Evolutionary conservation across 2,888 invertebrate species (phyloP), one percentile per base, ranked within the genome.

Genomic region (Apamea monoglypha): DNA sequence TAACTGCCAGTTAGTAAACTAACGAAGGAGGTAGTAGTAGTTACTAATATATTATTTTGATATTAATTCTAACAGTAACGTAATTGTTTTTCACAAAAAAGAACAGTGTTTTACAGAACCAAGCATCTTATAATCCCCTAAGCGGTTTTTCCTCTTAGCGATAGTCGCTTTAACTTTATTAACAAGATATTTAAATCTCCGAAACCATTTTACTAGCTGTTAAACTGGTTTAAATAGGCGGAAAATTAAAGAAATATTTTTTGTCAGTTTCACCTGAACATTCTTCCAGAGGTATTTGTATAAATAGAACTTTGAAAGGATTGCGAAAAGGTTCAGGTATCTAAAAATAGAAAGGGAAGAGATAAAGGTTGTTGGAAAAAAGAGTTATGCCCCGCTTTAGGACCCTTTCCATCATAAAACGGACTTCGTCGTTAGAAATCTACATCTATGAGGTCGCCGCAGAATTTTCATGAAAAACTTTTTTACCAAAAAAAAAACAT

Each of bases 231-330:
- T 70, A 78, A 76, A 71, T 47, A 76, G 25, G 40, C 70, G 47
- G 76, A 84, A 85, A 80, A 84, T 80, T 80, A 64, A 67, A 87
- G 66, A 74, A 84, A 29, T 53, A 73, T 70, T 63, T 40, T 66
- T 29, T 1, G 16, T 21, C 32, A 32, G 3, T 64, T 53, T 63
- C 47, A n/a, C 21, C 47, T 47, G 5, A 18, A 64, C 69, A 56
- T 68, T 14, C 68, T 63, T 56, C 18, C 21, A n/a, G 21, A 18
- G 25, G 16, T 47, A 36, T 12, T 1, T 29, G 32, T 86, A 64
- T 64, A 53, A 86, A 83, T 75, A 73, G 8, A 68, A 50, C n/a
- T 71, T 21, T 32, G 8, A 66, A 64, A 44, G 53, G 40, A 53
- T 69, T 53, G 25, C 6, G 25, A 16, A 64, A 86, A 47, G 61